Evolutionary conservation across 2,888 invertebrate species (phyloP), one percentile per base, ranked within the genome.

Genomic region (Hydropsyche betteni): DNA sequence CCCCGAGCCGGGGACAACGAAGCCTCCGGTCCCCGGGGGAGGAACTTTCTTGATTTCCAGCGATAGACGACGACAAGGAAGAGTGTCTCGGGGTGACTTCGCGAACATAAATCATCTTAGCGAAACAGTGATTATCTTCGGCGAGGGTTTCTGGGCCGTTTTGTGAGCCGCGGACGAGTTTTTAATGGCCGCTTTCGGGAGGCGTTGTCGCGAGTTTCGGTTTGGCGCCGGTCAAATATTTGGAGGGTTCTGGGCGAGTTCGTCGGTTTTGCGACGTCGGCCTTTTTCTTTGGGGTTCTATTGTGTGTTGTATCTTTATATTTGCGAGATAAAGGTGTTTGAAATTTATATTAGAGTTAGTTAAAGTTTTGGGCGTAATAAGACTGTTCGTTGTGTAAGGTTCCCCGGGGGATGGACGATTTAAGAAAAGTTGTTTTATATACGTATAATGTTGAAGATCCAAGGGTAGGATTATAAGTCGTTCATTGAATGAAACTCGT

Each of bases 101-200:
- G 12, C 64, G 34, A 64, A 64, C 64, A 64, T 64, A 64, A 64
- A 64, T 64, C 64, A 64, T 64, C 64, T 64, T 34, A 34, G 64
- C 64, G 36, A 64, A 64, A 64, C 64, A 33, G 64, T 64, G 64
- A 64, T 64, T 64, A 64, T 64, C 64, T 3, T 36, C 33, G 34
- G 36, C 10, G 61, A 61, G 10, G 8, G 1, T n/a, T 1, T 12
- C 8, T 51, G 10, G 1, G 8, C n/a, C 61, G 33, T 5, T 8
- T 24, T 61, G 3, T 14, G 55, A 7, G 55, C 16, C 16, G 14
- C 33, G 33, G 24, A 24, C 33, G 16, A 33, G 33, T 61, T 14
- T 61, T 33, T 61, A 24, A 24, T 24, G 24, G 24, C 24, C 24
- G 24, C 24, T 24, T 24, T 24, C 2, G 1, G 24, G 24, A 2